Conservation (phyloP, 2,888 invertebrate genomes). For the Cenopis cana region DNA sequence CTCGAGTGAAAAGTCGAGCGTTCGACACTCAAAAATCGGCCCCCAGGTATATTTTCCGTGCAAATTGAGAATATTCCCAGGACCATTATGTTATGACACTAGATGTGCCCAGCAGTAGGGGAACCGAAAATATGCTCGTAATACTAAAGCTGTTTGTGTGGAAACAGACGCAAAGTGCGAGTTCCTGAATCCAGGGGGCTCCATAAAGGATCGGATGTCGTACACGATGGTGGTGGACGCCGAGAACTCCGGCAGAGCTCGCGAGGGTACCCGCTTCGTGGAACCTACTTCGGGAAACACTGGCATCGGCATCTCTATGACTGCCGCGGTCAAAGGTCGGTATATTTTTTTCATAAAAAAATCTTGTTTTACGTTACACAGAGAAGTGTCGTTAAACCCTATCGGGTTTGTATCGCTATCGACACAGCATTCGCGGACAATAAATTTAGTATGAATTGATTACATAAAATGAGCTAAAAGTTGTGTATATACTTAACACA, state of each 20-base stretch:
- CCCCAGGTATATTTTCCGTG: no score
- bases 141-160: not conserved
- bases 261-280: constrained; percentile 92
- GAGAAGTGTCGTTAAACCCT: no score
- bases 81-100: not conserved
- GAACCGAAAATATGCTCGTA: not conserved
- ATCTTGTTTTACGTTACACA: no score
- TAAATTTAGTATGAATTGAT: no score
- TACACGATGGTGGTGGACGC: constrained; percentile 96
- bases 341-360: no score
- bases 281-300: constrained; percentile 95
- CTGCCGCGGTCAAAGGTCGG: constrained; percentile 88
- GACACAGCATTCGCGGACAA: no score
- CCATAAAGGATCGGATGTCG: constrained; percentile 95
- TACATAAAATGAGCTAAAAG: no score
- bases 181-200: constrained; percentile 97
- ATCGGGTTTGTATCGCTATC: no score
- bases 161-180: constrained; percentile 92
- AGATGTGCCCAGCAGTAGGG: no score
- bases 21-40: no score
- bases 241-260: constrained; percentile 90
- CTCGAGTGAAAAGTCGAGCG: no score
- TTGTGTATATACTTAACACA: no score
- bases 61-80: not conserved
- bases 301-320: constrained; percentile 96